Conservation (phyloP, 2,797 vertebrate species). For the Vespertilio murinus region DNA sequence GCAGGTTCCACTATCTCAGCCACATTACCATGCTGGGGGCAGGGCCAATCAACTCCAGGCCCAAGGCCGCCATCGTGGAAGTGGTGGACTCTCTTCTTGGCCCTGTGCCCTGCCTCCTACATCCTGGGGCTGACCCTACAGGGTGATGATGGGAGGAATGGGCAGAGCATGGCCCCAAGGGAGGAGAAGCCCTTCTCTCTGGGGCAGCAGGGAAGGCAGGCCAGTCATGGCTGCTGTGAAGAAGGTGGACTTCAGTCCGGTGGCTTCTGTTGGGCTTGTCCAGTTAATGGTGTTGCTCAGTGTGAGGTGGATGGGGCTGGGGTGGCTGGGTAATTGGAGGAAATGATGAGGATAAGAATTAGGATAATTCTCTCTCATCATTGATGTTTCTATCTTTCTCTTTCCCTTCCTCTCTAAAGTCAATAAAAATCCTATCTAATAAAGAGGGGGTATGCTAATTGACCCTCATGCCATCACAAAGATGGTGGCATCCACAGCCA, state of each 20-base stretch:
- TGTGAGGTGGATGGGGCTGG: neutral
- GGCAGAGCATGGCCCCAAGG: rapidly evolving
- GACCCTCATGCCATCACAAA: too few species aligned
- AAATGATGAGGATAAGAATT: neutral
- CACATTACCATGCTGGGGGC: neutral
- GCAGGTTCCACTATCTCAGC: neutral
- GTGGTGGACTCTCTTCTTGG: neutral
- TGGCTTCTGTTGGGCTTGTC: neutral
- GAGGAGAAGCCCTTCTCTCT: rapidly evolving
- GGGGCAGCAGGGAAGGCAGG: rapidly evolving
- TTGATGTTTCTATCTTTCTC: too few species aligned
- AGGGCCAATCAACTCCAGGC: too few species aligned
- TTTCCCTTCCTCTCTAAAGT: too few species aligned
- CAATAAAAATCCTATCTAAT: too few species aligned
- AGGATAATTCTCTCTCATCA: too few species aligned
- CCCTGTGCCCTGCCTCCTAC: rapidly evolving
- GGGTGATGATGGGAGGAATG: neutral
- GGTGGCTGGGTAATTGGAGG: rapidly evolving
- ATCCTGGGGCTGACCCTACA: rapidly evolving
- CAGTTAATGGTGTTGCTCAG: neutral
- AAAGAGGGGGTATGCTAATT: too few species aligned
- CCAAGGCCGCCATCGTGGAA: too few species aligned
- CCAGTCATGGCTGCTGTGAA: rapidly evolving
- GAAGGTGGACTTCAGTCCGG: neutral
- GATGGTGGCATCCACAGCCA: too few species aligned